Conservation (phyloP, 2,888 invertebrate genomes). For the Chydorus sphaericus region DNA sequence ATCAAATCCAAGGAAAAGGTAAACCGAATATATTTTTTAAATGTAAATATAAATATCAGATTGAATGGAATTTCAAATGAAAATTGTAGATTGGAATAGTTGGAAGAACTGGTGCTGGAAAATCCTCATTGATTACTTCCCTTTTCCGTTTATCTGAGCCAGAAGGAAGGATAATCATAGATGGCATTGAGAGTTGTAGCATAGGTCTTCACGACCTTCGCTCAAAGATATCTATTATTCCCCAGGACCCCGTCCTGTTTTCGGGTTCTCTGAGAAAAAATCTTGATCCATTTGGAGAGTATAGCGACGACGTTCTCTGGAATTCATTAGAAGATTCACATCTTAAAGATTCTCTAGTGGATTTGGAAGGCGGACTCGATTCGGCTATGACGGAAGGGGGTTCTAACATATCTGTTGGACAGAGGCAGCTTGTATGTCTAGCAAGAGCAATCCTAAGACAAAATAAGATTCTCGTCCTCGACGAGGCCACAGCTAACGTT, state of each 20-base stretch:
- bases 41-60: not conserved
- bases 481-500: slow-evolving; percentile 87
- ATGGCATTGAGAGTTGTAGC: slow-evolving; percentile 50
- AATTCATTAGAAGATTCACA: slow-evolving; percentile 29
- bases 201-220: slow-evolving; percentile 44
- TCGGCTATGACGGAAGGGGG: slow-evolving; percentile 50
- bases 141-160: slow-evolving; percentile 66
- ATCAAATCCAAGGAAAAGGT: slow-evolving; percentile 33
- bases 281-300: slow-evolving; percentile 28
- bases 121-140: slow-evolving; percentile 60
- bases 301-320: slow-evolving; percentile 22
- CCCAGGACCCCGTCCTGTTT: slow-evolving; percentile 32
- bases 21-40: too few species aligned
- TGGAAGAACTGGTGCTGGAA: slow-evolving; percentile 72
- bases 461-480: slow-evolving; percentile 69
- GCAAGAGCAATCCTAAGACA: slow-evolving; percentile 74
- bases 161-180: slow-evolving; percentile 65
- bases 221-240: slow-evolving; percentile 32
- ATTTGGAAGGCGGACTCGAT: slow-evolving; percentile 49
- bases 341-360: slow-evolving; percentile 48
- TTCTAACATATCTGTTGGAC: slow-evolving; percentile 74
- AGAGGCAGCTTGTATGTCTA: slow-evolving; percentile 75
- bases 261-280: slow-evolving; percentile 28
- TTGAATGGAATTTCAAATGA: not conserved
- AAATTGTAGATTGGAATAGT: slow-evolving; percentile 46